phyloP scores from a whole-genome alignment of 2,113 vertebrate genomes.

The Erythrocercus mccallii region DNA sequence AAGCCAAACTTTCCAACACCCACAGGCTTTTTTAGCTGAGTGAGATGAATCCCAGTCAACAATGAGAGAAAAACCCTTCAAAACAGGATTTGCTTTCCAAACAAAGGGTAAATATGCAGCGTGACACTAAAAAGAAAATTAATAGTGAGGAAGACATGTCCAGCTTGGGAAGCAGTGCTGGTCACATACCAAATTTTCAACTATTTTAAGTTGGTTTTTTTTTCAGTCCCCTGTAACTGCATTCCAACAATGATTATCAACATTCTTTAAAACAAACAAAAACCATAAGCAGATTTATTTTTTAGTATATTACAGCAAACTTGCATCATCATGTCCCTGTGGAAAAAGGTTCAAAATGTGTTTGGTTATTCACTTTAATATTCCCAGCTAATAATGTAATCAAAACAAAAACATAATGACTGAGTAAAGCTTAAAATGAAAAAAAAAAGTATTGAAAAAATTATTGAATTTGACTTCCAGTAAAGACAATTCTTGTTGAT shows the following conservation, averaged over 20 bases:
- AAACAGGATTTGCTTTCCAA: background rate
- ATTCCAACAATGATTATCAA: background rate
- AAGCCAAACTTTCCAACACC: background rate
- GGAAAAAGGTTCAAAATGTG: background rate
- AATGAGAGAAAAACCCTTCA: background rate
- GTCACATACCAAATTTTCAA: background rate
- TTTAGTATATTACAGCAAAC: background rate
- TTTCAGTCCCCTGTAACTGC: background rate
- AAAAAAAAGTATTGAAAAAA: background rate
- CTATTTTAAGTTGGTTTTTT: background rate
- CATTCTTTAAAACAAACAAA: background rate
- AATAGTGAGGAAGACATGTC: background rate
- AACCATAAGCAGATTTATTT: fast-evolving
- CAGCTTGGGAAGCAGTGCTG: background rate
- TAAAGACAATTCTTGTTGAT: background rate
- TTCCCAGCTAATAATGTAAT: background rate
- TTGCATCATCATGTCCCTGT: background rate
- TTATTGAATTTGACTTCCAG: background rate
- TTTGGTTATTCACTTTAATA: background rate
- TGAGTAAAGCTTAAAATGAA: background rate
- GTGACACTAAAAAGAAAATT: background rate
- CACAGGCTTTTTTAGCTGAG: background rate
- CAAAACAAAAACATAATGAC: background rate
- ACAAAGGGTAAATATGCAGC: background rate
- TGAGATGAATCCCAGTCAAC: background rate